Percentiles rank a stretch among this genome's conserved stretches.
These are phyloP conservation scores for Globodera ellingtonae DNA, from an alignment of 1,140 invertebrate genomes.

Conservation along the genomic window DNA sequence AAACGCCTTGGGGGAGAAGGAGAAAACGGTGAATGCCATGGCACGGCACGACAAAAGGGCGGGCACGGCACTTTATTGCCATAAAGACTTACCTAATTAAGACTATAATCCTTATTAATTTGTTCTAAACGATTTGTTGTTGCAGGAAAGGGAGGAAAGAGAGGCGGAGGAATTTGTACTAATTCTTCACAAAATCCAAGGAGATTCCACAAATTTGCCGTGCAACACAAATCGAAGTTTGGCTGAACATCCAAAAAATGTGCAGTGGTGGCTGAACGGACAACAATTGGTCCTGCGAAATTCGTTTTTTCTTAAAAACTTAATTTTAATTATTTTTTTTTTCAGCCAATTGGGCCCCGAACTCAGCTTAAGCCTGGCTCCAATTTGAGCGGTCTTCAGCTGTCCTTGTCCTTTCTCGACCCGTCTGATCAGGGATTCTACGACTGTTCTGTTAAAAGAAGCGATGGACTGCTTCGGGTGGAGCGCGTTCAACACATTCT, in stretches of 20 bases:
- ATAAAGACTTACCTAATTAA: too few species aligned
- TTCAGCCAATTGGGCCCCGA: too few species aligned
- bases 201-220: background rate
- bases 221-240: background rate
- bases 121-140: too few species aligned
- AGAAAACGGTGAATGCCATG: background rate
- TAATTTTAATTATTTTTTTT: too few species aligned
- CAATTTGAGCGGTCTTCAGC: background rate
- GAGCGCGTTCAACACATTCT: background rate
- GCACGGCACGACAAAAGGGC: too few species aligned
- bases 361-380: background rate
- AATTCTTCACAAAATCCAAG: background rate
- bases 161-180: background rate
- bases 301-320: too few species aligned
- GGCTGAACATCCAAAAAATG: background rate
- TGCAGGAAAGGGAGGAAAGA: background rate
- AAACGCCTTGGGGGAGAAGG: background rate
- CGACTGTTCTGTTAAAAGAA: background rate
- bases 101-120: too few species aligned
- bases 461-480: background rate
- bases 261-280: background rate
- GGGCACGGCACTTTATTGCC: too few species aligned
- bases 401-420: background rate
- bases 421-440: background rate
- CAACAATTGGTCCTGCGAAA: background rate